These are phyloP conservation scores for Bufo gargarizans DNA, from an alignment of 2,113 vertebrate genomes.

Conservation along the genomic window DNA sequence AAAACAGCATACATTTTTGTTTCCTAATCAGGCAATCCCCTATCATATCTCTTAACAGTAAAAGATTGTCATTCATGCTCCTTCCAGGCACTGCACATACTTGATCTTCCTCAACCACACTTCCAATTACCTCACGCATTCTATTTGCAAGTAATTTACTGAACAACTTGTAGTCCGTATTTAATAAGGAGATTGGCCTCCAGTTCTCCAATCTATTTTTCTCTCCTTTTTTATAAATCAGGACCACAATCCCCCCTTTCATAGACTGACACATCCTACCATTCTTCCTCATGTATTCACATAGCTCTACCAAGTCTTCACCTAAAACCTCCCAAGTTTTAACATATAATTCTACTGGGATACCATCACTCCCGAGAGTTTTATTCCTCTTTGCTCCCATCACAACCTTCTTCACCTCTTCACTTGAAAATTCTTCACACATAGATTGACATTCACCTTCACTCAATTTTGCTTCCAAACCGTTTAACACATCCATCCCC, in stretches of 20 bases:
- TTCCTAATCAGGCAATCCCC: too few relatives aligned
- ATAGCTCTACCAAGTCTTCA: background rate
- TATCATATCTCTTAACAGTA: too few relatives aligned
- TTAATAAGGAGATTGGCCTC: too few relatives aligned
- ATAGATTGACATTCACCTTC: too few relatives aligned
- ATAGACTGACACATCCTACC: background rate
- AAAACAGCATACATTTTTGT: too few relatives aligned
- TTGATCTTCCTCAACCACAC: too few relatives aligned
- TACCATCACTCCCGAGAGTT: slow-evolving; percentile 14
- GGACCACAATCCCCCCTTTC: background rate
- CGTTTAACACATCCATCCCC: too few relatives aligned
- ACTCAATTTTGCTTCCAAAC: too few relatives aligned
- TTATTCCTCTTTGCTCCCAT: background rate
- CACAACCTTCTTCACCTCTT: background rate
- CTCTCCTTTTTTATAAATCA: slow-evolving; percentile 1
- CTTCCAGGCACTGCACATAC: too few relatives aligned
- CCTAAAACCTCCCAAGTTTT: background rate
- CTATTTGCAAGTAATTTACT: background rate
- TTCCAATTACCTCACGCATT: too few relatives aligned
- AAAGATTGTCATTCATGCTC: background rate
- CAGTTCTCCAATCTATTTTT: background rate
- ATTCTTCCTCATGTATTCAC: background rate
- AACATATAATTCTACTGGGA: background rate
- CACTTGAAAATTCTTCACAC: background rate
- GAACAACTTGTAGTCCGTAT: background rate